Evolutionary conservation across 2,113 vertebrate genomes (phyloP).

Genomic region (Oreochromis spilurus): DNA sequence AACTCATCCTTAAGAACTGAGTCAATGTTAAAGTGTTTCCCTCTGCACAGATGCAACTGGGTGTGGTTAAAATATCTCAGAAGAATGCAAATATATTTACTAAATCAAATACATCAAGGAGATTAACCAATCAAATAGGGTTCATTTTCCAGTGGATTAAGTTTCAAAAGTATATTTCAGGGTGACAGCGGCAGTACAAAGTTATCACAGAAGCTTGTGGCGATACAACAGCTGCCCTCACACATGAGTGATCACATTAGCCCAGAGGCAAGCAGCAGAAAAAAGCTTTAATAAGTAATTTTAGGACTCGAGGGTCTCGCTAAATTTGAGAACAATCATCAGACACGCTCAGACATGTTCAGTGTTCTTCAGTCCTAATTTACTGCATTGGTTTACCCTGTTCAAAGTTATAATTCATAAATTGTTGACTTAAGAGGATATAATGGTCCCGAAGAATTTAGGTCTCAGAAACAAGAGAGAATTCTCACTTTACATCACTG

Average conservation of each 20-base stretch:
- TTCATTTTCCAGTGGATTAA: neutral
- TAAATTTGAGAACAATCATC: slow-evolving; percentile 20
- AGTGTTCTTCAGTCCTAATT: neutral
- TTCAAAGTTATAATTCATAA: neutral
- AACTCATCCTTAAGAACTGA: neutral
- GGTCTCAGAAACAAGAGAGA: neutral
- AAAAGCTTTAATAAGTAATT: slow-evolving; percentile 59
- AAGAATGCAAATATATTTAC: neutral
- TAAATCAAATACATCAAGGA: neutral
- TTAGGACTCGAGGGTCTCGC: slow-evolving; percentile 14
- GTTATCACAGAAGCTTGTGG: slow-evolving; percentile 9
- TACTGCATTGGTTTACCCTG: neutral
- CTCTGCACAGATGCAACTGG: neutral
- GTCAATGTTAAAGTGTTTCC: neutral
- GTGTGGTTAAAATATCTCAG: neutral
- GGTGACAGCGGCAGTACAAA: slow-evolving; percentile 12
- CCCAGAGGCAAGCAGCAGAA: slow-evolving; percentile 43
- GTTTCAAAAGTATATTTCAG: slow-evolving; percentile 20
- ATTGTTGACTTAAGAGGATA: neutral
- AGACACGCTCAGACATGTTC: slow-evolving; percentile 10
- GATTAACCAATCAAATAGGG: neutral
- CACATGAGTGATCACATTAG: slow-evolving; percentile 52
- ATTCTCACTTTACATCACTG: neutral
- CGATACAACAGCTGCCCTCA: slow-evolving; percentile 45
- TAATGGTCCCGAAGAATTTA: neutral